Percentiles rank a stretch among this genome's conserved stretches.
These are phyloP conservation scores for Burhinus bistriatus DNA, from an alignment of 2,113 vertebrate species.

Conservation along the genomic window DNA sequence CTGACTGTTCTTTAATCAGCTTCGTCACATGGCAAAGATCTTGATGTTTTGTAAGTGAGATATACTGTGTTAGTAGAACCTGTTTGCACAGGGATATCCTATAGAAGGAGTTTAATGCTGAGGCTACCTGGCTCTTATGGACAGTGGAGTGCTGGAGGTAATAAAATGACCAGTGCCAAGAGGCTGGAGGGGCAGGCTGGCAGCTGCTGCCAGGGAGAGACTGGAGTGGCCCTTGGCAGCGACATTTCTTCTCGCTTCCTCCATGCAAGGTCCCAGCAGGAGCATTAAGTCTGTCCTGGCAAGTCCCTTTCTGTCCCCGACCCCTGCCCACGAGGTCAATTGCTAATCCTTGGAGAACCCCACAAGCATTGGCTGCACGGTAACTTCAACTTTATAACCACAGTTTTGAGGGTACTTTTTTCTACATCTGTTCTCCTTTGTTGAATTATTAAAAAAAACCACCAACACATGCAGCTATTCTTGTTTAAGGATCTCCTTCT, in stretches of 20 bases:
- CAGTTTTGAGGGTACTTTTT: background rate
- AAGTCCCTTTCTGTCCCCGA: background rate
- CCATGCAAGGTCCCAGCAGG: background rate
- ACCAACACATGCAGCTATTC: background rate
- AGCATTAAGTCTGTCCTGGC: background rate
- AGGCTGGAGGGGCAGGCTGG: background rate
- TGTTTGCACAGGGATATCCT: accelerated
- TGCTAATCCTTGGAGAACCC: background rate
- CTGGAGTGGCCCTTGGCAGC: background rate
- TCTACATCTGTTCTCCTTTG: background rate
- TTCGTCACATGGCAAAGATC: accelerated
- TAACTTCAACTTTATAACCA: background rate
- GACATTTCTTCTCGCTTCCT: background rate
- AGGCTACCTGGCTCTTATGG: accelerated
- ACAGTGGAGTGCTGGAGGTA: background rate
- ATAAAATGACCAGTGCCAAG: background rate
- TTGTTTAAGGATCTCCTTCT: background rate
- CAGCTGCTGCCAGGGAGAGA: background rate
- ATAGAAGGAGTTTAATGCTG: background rate
- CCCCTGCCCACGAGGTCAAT: background rate
- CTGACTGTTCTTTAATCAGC: background rate
- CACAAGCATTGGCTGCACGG: accelerated
- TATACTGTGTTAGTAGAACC: accelerated
- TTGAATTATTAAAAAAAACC: background rate
- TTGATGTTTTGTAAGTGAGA: background rate